These are phyloP conservation scores for Spicauda simplicius DNA, from an alignment of 2,888 invertebrate species.

Conservation along the genomic window DNA sequence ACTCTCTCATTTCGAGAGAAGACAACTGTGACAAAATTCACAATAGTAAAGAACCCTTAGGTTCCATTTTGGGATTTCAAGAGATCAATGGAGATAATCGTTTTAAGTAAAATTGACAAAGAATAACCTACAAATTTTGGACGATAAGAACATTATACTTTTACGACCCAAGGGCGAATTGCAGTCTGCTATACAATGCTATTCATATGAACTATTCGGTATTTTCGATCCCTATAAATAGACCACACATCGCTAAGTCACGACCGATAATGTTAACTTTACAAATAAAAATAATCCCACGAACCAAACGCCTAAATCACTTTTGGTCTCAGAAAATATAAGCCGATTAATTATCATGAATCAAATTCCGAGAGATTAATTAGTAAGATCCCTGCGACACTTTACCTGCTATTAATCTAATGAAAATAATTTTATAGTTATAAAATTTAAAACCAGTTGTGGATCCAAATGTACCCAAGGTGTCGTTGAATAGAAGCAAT, in stretches of 20 bases:
- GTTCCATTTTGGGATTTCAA: too few species aligned
- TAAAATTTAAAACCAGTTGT: conserved; percentile 63
- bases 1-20: too few species aligned
- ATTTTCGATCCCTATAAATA: not conserved
- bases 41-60: too few species aligned
- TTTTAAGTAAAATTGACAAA: too few species aligned
- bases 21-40: too few species aligned
- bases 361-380: conserved; percentile 75
- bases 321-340: conserved; percentile 33
- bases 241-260: conserved; percentile 30
- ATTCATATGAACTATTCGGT: too few species aligned
- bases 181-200: too few species aligned
- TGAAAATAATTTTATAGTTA: conserved; percentile 38
- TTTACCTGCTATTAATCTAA: conserved; percentile 75
- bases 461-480: conserved; percentile 48
- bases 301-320: conserved; percentile 31
- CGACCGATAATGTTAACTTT: conserved; percentile 16
- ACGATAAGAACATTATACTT: too few species aligned
- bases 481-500: conserved; percentile 57
- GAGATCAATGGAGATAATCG: too few species aligned
- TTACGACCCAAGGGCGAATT: too few species aligned
- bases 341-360: conserved; percentile 70
- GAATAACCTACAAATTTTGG: too few species aligned
- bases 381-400: conserved; percentile 75
- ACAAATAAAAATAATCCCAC: conserved; percentile 44